Conservation (phyloP, 2,113 vertebrate genomes). For the Phrynosoma blainvillii region DNA sequence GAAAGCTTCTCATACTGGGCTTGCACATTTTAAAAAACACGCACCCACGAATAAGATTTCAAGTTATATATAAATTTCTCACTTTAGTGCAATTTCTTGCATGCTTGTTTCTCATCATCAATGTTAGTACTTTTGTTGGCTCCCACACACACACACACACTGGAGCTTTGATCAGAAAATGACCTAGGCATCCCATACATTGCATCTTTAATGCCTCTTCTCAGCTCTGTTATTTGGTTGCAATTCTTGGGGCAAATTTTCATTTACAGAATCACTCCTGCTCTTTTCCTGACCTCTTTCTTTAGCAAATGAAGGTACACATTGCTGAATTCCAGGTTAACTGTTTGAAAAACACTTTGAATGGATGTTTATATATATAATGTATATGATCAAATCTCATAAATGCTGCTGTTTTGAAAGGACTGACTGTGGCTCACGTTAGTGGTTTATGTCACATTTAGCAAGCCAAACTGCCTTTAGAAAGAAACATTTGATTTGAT, state of each 20-base stretch:
- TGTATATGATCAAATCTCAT: neutral
- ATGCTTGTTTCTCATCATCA: neutral
- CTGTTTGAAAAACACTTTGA: neutral
- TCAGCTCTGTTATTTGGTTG: neutral
- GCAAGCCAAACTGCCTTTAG: neutral
- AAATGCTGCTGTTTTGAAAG: neutral
- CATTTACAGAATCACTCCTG: neutral
- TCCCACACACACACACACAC: neutral
- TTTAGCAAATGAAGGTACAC: neutral
- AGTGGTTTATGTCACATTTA: neutral
- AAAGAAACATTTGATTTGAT: neutral
- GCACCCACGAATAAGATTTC: too few relatives aligned
- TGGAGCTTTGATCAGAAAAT: neutral
- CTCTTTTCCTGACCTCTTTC: constrained; percentile 4
- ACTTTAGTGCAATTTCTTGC: neutral
- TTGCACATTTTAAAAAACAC: neutral
- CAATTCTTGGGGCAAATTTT: neutral
- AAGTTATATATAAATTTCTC: too few relatives aligned
- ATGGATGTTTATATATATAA: neutral
- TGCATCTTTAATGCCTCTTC: neutral
- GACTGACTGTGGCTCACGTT: neutral
- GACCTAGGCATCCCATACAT: neutral
- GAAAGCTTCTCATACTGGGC: neutral
- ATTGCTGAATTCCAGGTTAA: neutral
- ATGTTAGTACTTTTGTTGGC: neutral